Evolutionary conservation across 2,113 vertebrate species (phyloP).

Genomic region (Candoia aspera): DNA sequence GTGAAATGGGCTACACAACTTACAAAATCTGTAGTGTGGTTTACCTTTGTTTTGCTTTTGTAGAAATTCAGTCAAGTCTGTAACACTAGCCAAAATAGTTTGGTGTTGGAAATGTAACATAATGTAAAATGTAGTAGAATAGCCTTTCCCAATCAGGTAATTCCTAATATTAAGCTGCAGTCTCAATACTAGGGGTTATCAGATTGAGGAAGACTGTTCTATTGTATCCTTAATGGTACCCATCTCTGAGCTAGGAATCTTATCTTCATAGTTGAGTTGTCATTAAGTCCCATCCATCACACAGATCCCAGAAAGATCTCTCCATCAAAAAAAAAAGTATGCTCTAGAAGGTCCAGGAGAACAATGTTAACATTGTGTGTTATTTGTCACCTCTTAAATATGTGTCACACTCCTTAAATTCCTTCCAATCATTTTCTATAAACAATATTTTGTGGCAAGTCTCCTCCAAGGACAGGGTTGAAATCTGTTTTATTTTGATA

Average conservation of each 20-base stretch:
- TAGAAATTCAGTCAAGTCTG: neutral
- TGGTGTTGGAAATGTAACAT: neutral
- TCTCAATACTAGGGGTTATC: neutral
- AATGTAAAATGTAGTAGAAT: neutral
- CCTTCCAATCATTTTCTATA: constrained; percentile 44
- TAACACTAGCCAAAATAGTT: neutral
- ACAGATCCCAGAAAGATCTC: constrained; percentile 34
- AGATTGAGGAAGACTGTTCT: neutral
- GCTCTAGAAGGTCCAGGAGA: constrained; percentile 63
- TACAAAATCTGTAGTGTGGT: neutral
- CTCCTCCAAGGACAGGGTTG: constrained; percentile 36
- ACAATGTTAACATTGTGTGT: constrained; percentile 34
- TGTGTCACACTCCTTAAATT: constrained; percentile 44
- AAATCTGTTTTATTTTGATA: constrained; percentile 51
- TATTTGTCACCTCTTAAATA: constrained; percentile 47
- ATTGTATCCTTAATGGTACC: neutral
- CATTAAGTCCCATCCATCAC: neutral
- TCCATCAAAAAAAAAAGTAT: constrained; percentile 38
- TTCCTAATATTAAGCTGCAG: neutral
- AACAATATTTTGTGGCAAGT: constrained; percentile 45
- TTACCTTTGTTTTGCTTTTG: neutral
- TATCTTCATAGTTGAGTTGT: too few species aligned
- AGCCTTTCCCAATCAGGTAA: neutral
- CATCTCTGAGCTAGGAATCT: neutral
- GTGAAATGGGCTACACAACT: neutral